Conservation (phyloP, 2,888 invertebrate species). For the Chloromyia formosa region DNA sequence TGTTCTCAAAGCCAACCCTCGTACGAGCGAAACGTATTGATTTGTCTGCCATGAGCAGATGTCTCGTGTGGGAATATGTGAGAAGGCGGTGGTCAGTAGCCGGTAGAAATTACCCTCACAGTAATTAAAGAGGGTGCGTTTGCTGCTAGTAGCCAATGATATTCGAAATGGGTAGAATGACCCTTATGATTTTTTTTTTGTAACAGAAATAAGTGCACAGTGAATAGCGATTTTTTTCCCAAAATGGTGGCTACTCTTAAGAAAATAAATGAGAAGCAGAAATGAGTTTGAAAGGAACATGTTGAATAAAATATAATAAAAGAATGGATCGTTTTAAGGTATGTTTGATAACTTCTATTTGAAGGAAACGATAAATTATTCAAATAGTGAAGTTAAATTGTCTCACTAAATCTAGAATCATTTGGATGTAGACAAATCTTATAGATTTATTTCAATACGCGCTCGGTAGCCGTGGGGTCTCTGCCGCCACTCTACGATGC, state of each 20-base stretch:
- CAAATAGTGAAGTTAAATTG: too few relatives aligned
- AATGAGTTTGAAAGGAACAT: too few relatives aligned
- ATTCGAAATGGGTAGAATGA: conserved; percentile 11
- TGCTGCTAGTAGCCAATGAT: conserved; percentile 27
- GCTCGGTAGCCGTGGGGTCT: too few relatives aligned
- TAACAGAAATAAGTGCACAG: background rate
- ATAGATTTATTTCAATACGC: too few relatives aligned
- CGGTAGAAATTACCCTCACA: background rate
- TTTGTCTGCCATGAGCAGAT: conserved; percentile 25
- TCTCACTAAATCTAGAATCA: too few relatives aligned
- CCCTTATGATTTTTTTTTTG: background rate
- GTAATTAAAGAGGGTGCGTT: conserved; percentile 21
- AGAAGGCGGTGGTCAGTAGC: conserved; percentile 34
- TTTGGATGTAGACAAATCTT: too few relatives aligned
- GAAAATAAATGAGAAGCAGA: too few relatives aligned
- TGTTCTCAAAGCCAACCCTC: conserved; percentile 4
- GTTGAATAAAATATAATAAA: too few relatives aligned
- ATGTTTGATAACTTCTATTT: too few relatives aligned
- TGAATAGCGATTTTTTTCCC: background rate
- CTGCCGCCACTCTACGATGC: too few relatives aligned
- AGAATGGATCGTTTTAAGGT: too few relatives aligned
- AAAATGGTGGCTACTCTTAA: background rate
- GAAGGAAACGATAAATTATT: too few relatives aligned
- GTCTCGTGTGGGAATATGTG: background rate
- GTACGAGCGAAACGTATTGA: background rate